Evolutionary conservation across 2,888 invertebrate genomes (phyloP), one percentile per base, ranked within the genome.

Genomic region (Dromius quadrimaculatus): DNA sequence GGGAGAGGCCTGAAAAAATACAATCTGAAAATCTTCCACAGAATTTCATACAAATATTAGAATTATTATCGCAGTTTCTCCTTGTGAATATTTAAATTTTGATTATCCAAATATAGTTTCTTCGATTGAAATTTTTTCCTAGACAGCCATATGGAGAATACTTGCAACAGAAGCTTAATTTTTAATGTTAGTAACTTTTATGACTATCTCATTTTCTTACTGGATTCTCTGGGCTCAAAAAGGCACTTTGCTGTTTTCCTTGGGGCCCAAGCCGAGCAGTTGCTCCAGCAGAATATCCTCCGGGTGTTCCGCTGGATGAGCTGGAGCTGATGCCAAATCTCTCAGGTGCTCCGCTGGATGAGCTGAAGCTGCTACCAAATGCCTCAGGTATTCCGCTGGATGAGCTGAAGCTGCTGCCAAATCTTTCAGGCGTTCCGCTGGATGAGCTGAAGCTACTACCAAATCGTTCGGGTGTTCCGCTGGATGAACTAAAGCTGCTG

Each of bases 201-300:
- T n/a, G n/a, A 28, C 28, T n/a, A 69, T 32, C 34, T 76, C 3
- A 6, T 6, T 11, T 32, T 15, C 84, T 84, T 83, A 90, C 90
- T 54, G 87, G 85, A 80, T 89, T 90, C 73, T 81, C 81, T 0
- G 90, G 90, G 74, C 79, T 86, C 23, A 90, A 85, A 4, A 81
- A 81, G 19, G 89, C 89, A 0, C 86, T 80, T 76, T 90, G 90
- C 61, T 85, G 85, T 11, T 81, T 79, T 71, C 83, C 88, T 15
- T 82, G 84, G 0, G 88, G 86, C 19, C 87, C 87, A 50, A 85
- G 81, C 0, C 84, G 81, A 0, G 85, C 88, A 36, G 85, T 80
- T 1, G 90, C 87, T 43, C 80, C 83, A 0, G 90, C 88, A 79
- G 72, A 79, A 59, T 77, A 78, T 41, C 76, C 77, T 72, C 71